These are phyloP conservation scores for Barnardius zonarius DNA, from an alignment of 2,113 vertebrate species.

Conservation along the genomic window DNA sequence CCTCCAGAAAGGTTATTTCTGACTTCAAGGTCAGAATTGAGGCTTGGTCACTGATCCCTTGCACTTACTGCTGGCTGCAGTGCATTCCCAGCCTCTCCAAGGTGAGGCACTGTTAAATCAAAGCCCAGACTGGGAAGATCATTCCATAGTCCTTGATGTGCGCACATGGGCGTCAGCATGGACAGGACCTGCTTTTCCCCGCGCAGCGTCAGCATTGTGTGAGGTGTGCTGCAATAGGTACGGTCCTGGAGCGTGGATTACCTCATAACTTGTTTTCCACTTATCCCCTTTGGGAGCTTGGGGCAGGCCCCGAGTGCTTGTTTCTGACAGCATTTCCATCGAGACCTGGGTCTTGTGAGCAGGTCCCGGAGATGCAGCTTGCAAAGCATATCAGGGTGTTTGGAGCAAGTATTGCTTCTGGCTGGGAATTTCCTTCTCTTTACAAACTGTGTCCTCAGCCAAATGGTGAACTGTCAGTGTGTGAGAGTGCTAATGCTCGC, in stretches of 20 bases:
- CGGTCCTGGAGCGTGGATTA: not conserved
- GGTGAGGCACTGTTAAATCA: not conserved
- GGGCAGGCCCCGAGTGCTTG: not conserved
- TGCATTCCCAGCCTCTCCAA: not conserved
- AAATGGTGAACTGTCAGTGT: not conserved
- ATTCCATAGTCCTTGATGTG: not conserved
- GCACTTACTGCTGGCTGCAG: not conserved
- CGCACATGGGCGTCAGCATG: accelerated
- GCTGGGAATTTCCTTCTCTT: not conserved
- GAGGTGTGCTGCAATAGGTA: not conserved
- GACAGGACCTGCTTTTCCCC: not conserved
- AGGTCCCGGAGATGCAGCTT: not conserved
- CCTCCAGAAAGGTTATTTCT: not conserved
- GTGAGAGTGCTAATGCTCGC: not conserved
- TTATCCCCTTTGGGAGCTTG: not conserved
- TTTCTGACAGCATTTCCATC: not conserved
- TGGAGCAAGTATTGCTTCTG: not conserved
- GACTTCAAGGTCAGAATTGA: not conserved
- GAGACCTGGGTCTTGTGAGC: not conserved
- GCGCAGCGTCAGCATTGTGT: accelerated
- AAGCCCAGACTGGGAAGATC: not conserved
- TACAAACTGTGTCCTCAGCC: not conserved
- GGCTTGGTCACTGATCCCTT: not conserved
- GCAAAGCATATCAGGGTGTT: not conserved
- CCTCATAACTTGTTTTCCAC: not conserved